A percentile compares a stretch with the other conserved stretches of the same genome.
These are phyloP conservation scores for Lepus timidus DNA, from an alignment of 2,113 vertebrate genomes.

Conservation along the genomic window DNA sequence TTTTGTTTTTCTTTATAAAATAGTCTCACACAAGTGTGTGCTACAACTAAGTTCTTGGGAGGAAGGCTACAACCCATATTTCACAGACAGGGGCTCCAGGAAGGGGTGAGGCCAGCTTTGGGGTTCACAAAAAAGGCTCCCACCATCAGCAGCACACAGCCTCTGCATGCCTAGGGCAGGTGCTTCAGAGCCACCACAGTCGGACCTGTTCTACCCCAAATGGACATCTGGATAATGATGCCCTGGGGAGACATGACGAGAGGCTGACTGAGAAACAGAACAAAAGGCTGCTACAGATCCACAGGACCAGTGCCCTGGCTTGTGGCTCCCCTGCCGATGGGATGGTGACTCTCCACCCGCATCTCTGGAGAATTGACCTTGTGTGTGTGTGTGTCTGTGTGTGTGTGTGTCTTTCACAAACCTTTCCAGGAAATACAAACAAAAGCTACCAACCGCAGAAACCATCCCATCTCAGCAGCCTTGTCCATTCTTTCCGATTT, in stretches of 20 bases:
- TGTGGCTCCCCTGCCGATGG: constrained; percentile 37
- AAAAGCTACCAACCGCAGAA: constrained; percentile 62
- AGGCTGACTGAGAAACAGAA: constrained; percentile 56
- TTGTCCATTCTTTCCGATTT: constrained; percentile 46
- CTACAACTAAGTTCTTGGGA: neutral
- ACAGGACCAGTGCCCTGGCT: constrained; percentile 17
- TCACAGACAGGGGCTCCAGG: constrained; percentile 41
- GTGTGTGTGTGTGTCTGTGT: too few relatives aligned
- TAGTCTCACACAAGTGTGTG: neutral
- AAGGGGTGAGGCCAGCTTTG: rapidly evolving
- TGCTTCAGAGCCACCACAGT: constrained; percentile 19
- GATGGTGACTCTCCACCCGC: constrained; percentile 38
- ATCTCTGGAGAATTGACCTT: constrained; percentile 48
- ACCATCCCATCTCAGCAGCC: constrained; percentile 36
- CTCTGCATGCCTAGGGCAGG: constrained; percentile 39
- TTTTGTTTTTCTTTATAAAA: constrained; percentile 64
- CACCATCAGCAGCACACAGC: constrained; percentile 57
- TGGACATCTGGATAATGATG: constrained; percentile 65
- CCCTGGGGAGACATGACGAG: constrained; percentile 10
- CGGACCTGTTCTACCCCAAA: neutral
- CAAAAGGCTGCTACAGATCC: constrained; percentile 18
- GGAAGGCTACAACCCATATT: constrained; percentile 48
- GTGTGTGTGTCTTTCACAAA: constrained; percentile 23
- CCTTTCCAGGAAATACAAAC: constrained; percentile 65
- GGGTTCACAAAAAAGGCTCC: neutral